These are phyloP conservation scores for Lasioglossum baleicum DNA, from an alignment of 1,140 invertebrate genomes.

Conservation along the genomic window DNA sequence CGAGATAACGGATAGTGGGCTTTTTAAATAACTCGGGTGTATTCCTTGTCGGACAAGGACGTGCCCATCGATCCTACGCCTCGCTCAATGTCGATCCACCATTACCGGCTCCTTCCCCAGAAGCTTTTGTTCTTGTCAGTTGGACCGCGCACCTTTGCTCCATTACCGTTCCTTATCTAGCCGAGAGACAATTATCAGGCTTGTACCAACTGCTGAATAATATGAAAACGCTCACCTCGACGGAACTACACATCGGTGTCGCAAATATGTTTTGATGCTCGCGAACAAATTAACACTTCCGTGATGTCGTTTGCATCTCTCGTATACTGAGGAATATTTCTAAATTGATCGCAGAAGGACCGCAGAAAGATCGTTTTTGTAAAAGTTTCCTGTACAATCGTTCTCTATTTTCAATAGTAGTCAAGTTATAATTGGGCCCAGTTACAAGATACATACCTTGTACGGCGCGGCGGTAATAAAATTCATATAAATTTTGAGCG, in stretches of 20 bases:
- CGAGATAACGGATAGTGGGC: slow-evolving; percentile 65
- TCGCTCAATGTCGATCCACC: slow-evolving; percentile 40
- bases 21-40: slow-evolving; percentile 65
- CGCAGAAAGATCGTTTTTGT: no score
- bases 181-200: background rate
- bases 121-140: slow-evolving; percentile 17
- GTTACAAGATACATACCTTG: no score
- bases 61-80: slow-evolving; percentile 16
- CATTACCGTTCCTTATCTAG: background rate
- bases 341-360: no score
- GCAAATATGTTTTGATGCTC: no score
- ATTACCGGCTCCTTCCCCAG: slow-evolving; percentile 39
- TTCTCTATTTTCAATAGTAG: no score
- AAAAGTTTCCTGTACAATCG: no score
- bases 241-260: background rate
- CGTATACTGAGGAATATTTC: no score
- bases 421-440: no score
- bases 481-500: no score
- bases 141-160: background rate
- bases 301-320: no score
- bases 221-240: background rate
- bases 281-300: no score
- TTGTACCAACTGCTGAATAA: background rate
- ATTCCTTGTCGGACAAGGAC: slow-evolving; percentile 49
- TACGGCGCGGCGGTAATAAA: no score